Evolutionary conservation across 2,113 vertebrate species (phyloP).

Genomic region (Leucoraja erinaceus): DNA sequence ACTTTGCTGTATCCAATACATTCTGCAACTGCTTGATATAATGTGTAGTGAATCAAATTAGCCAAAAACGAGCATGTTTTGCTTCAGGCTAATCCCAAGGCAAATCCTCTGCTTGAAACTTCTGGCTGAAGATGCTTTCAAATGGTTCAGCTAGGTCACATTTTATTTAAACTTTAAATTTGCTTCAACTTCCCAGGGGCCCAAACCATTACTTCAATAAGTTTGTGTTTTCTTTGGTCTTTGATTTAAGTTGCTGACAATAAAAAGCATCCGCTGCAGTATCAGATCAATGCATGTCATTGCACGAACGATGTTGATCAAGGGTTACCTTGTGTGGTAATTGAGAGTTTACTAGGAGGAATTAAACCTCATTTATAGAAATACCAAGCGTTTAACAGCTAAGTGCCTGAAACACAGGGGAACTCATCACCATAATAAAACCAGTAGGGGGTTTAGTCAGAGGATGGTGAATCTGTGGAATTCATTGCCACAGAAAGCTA

Average conservation of each 20-base stretch:
- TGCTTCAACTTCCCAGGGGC: neutral
- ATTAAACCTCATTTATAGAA: neutral
- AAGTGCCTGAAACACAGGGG: neutral
- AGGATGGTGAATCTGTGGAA: no score
- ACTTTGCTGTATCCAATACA: no score
- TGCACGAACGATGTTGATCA: neutral
- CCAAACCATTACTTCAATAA: neutral
- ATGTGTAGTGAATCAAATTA: no score
- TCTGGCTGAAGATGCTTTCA: no score
- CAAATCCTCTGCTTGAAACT: no score
- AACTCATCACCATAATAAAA: neutral
- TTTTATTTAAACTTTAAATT: neutral
- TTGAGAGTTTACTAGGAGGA: neutral
- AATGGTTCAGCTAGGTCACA: neutral
- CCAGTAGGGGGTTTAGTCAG: no score
- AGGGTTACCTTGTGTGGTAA: neutral
- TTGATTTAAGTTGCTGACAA: neutral
- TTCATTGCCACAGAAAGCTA: no score
- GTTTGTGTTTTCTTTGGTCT: neutral
- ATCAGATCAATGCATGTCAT: neutral
- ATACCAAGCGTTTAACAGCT: neutral
- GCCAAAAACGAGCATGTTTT: no score
- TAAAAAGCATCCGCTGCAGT: neutral
- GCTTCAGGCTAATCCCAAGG: no score
- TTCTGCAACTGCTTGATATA: no score